Evolutionary conservation across 2,113 vertebrate species (phyloP), one percentile per base, ranked within the genome.

Genomic region (Thunnus maccoyii): DNA sequence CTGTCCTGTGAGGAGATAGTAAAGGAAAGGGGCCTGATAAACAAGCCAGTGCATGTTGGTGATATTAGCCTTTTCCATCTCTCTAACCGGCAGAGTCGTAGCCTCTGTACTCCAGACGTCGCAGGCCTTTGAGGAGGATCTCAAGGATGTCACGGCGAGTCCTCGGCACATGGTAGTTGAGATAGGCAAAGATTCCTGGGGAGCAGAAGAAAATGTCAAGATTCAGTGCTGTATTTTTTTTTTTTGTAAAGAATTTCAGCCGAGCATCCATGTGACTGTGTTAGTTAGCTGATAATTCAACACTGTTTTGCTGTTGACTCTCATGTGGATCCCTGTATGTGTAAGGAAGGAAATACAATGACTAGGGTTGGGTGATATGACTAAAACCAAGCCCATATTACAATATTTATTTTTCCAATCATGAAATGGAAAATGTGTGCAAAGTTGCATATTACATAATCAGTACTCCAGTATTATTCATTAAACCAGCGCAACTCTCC

Each of bases 131-230:
- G 83, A 99, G 96, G 2, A 99, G 96, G 44, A 98, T 98, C 93
- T 99, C 98, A 92, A 99, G 96, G 95, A 99, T 98, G 90, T 99
- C 98, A 64, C 97, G 89, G 18, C 98, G 96, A 56, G 97, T 99
- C 90, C 96, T 95, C 78, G 98, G 97, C 74, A 99, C 98, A 63
- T 99, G 98, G 92, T 99, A 99, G 92, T 99, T 99, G 84, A 99
- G 96, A 94, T 99, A 99, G 47, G 98, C 98, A 94, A 99, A 99
- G 89, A 99, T 99, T 92, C 98, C 98, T 99, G 76, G 0, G 22
- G 72, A 64, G 15, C 63, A 79, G 66, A 30, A 76, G 12, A 48
- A 32, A 64, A 52, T 41, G 18, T 65, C 11, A 63, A 20, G 25
- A 57, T 36, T 74, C 17, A 68, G 57, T 14, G 12, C 5, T 44